Conservation (phyloP, 2,797 vertebrate genomes). For the Liparis tanakae region DNA sequence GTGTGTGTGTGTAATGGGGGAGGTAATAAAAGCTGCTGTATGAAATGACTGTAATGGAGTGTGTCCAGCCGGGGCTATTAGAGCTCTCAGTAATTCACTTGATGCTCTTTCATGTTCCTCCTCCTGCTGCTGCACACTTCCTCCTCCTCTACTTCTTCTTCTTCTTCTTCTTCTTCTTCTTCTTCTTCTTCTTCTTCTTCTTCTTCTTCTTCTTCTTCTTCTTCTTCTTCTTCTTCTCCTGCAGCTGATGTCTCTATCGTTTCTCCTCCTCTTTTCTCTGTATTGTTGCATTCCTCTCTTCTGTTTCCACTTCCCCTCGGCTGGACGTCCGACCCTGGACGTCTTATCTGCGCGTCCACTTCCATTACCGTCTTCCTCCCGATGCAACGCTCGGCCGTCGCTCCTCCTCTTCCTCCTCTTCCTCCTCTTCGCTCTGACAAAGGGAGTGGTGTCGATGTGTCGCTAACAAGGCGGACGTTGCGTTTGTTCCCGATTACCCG, state of each 20-base stretch:
- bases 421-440: constrained; percentile 31
- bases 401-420: constrained; percentile 28
- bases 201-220: constrained; percentile 39
- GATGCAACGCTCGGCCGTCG: constrained; percentile 41
- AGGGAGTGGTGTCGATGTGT: constrained; percentile 52
- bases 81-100: constrained; percentile 78
- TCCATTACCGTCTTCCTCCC: constrained; percentile 34
- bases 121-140: constrained; percentile 52
- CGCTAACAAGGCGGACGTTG: constrained; percentile 40
- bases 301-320: constrained; percentile 68
- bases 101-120: constrained; percentile 60
- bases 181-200: constrained; percentile 29
- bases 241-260: constrained; percentile 60
- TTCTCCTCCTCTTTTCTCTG: constrained; percentile 9
- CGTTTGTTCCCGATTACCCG: constrained; percentile 58
- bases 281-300: constrained; percentile 54
- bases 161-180: constrained; percentile 26
- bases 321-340: constrained; percentile 43
- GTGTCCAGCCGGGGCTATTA: constrained; percentile 79
- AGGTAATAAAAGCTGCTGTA: constrained; percentile 79
- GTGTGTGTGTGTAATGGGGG: constrained; percentile 70
- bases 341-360: constrained; percentile 59
- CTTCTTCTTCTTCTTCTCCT: constrained; percentile 8
- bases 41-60: constrained; percentile 80
- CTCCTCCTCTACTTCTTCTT: constrained; percentile 35